Conservation (phyloP, 1,140 invertebrate species). For the Berghia stephanieae region DNA sequence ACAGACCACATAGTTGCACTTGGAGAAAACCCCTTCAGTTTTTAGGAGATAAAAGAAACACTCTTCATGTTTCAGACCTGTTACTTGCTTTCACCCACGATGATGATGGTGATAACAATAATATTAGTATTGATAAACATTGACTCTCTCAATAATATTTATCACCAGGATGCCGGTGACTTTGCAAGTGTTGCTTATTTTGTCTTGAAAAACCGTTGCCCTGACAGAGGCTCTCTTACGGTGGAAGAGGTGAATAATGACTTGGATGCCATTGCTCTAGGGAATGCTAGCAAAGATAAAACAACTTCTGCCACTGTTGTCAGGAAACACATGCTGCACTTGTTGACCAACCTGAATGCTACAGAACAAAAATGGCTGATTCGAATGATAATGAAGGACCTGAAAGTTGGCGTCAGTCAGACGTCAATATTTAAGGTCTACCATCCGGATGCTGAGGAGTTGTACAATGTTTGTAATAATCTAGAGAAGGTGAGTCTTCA, state of each 20-base stretch:
- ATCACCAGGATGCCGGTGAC: constrained; percentile 70
- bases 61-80: neutral
- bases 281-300: constrained; percentile 70
- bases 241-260: constrained; percentile 76
- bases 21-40: too few relatives aligned
- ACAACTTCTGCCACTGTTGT: too few relatives aligned
- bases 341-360: constrained; percentile 74
- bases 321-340: constrained; percentile 68
- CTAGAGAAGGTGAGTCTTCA: constrained; percentile 73
- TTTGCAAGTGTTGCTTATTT: constrained; percentile 79
- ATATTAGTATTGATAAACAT: neutral
- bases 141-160: neutral
- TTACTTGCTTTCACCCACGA: neutral
- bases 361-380: constrained; percentile 89
- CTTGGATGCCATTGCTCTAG: constrained; percentile 76
- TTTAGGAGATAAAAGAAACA: too few relatives aligned
- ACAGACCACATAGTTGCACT: too few relatives aligned
- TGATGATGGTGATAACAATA: neutral
- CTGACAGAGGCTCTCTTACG: constrained; percentile 69
- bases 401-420: constrained; percentile 69
- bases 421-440: constrained; percentile 78
- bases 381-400: constrained; percentile 81
- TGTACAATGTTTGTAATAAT: constrained; percentile 78
- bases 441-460: constrained; percentile 83
- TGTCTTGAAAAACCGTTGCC: constrained; percentile 76